A percentile compares a stretch with the other conserved stretches of the same genome.
Conservation (phyloP, 2,888 invertebrate genomes). For the Noctuana brunneofusca region DNA sequence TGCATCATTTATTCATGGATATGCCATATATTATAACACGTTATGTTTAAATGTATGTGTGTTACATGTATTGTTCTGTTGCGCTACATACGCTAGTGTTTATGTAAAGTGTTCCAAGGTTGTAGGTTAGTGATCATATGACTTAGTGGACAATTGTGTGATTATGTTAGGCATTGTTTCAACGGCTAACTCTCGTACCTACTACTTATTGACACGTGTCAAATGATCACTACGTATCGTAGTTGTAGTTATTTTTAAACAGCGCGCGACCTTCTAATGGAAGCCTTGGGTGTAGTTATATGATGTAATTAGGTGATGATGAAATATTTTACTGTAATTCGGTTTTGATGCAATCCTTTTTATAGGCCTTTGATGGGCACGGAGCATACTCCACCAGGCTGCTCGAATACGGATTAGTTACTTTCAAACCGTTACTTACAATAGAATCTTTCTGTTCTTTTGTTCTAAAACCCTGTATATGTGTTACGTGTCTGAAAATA, state of each 20-base stretch:
- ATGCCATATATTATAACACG: slow-evolving; percentile 6
- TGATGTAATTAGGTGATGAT: neutral
- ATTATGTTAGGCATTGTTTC: slow-evolving; percentile 7
- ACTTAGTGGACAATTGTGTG: slow-evolving; percentile 6
- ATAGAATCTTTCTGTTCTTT: no score
- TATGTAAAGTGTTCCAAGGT: slow-evolving; percentile 18
- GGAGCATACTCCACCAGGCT: no score
- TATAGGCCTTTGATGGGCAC: no score
- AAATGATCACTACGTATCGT: neutral
- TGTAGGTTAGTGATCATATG: slow-evolving; percentile 15
- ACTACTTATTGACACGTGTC: slow-evolving; percentile 9
- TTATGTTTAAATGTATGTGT: neutral
- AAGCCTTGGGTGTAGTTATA: neutral
- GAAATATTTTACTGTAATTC: neutral
- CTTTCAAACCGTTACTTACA: no score
- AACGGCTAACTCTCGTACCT: slow-evolving; percentile 3
- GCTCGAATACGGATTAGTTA: no score
- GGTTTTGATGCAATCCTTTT: no score
- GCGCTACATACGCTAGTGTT: slow-evolving; percentile 4
- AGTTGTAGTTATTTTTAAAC: neutral
- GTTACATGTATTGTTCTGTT: neutral
- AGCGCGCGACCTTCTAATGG: neutral
- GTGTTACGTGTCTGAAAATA: no score
- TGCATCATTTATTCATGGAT: slow-evolving; percentile 27
- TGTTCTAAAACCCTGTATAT: no score